phyloP scores from a whole-genome alignment of 1,140 invertebrate species.

The Drosophila lowei region DNA sequence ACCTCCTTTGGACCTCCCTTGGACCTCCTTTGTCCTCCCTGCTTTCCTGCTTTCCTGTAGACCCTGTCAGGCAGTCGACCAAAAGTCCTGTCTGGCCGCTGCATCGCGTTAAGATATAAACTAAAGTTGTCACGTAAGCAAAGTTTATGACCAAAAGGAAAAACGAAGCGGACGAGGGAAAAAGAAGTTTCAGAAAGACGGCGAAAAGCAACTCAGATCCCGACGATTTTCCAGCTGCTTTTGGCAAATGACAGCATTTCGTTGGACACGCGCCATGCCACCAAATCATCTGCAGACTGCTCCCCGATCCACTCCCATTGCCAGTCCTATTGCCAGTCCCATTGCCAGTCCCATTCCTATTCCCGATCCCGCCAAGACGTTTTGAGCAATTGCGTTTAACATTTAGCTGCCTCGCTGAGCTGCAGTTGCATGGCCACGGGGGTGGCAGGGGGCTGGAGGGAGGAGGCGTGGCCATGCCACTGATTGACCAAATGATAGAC shows the following conservation, averaged over 20 bases:
- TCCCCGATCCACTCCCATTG: background rate
- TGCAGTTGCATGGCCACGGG: constrained; percentile 21
- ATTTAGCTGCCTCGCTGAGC: constrained; percentile 54
- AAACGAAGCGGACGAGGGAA: constrained; percentile 40
- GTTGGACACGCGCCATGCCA: constrained; percentile 77
- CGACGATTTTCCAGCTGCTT: constrained; percentile 58
- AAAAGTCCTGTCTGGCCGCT: constrained; percentile 40
- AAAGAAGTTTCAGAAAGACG: constrained; percentile 19
- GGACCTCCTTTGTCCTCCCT: constrained; percentile 5
- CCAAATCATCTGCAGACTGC: constrained; percentile 69
- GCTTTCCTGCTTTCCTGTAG: constrained; percentile 11
- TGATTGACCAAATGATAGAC: constrained; percentile 78
- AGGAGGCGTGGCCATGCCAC: constrained; percentile 45
- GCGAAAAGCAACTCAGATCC: constrained; percentile 16
- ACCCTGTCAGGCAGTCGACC: constrained; percentile 20
- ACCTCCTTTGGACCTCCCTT: background rate
- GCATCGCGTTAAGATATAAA: constrained; percentile 72
- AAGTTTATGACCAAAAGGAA: constrained; percentile 74
- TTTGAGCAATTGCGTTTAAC: constrained; percentile 67
- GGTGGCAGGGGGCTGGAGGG: background rate
- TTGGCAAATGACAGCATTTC: constrained; percentile 71
- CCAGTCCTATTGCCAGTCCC: background rate
- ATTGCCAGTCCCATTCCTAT: background rate
- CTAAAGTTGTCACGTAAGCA: constrained; percentile 81
- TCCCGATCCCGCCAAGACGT: constrained; percentile 25